Evolutionary conservation across 2,113 vertebrate genomes (phyloP), one percentile per base, ranked within the genome.

Genomic region (Montifringilla adamsi): DNA sequence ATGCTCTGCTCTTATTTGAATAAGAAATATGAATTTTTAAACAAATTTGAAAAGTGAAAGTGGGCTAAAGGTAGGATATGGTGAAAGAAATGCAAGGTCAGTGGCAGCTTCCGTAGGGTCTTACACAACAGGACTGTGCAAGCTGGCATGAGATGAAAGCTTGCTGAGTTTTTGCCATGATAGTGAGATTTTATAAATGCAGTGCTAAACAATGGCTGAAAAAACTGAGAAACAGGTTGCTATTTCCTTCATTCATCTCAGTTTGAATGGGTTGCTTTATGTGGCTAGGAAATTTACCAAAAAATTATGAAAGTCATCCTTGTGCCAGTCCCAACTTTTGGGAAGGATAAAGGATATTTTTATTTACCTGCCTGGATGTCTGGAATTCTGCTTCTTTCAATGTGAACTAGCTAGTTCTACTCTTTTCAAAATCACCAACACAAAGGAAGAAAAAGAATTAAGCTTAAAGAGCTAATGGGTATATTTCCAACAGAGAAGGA

Each of bases 61-160:
- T 90, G 63, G 94, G 87, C 41, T 69, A 93, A 95, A 94, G 94
- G 91, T 94, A 95, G 78, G 46, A 74, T 88, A 77, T 82, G 91
- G 66, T 87, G 87, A 89, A 94, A 95, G 70, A 82, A 92, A 79
- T 35, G 10, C 46, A 39, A 50, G 91, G 89, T 87, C 87, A 84
- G 62, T 49, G 74, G 35, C 68, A 68, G 53, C 58, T 89, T 73
- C 84, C 60, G 41, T 6, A 53, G 13, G 15, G 31, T 76, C 21
- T 97, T 95, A 80, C 89, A 87, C 78, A 96, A 94, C 10, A 76
- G 28, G 58, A 43, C 72, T 70, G 67, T 59, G 67, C 67, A 78
- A 88, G 72, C 67, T 91, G 89, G 87, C 82, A 77, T 7, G 59
- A 88, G 82, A 79, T 77, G 59, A 87, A 81, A 92, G 90, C n/a